Evolutionary conservation across 2,888 invertebrate species (phyloP).

Genomic region (Galerucella nymphaeae): DNA sequence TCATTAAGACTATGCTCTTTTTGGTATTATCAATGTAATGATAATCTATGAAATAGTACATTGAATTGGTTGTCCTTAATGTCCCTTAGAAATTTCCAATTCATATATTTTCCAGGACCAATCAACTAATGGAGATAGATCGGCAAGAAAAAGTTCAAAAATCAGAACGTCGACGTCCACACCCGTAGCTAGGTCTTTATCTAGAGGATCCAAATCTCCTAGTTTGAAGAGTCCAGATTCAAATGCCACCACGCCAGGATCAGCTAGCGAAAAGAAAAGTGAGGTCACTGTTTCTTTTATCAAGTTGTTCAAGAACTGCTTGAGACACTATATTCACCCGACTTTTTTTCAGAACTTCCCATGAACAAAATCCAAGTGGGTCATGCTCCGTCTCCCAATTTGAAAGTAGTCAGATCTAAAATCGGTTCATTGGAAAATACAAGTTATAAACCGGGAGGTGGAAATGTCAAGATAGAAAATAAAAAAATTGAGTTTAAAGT

Average conservation of each 20-base stretch:
- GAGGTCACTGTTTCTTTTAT: slow-evolving; percentile 52
- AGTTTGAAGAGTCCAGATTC: slow-evolving; percentile 80
- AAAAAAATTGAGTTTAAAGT: slow-evolving; percentile 87
- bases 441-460: slow-evolving; percentile 89
- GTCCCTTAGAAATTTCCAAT: no score
- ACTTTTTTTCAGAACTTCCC: slow-evolving; percentile 74
- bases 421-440: slow-evolving; percentile 93
- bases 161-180: slow-evolving; percentile 63
- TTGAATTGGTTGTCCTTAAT: no score
- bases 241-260: slow-evolving; percentile 64
- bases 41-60: no score
- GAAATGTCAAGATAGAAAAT: slow-evolving; percentile 87
- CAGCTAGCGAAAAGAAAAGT: slow-evolving; percentile 79
- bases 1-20: no score
- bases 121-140: slow-evolving; percentile 74
- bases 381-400: slow-evolving; percentile 90
- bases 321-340: not conserved
- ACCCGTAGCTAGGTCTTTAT: slow-evolving; percentile 62
- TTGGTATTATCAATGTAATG: no score
- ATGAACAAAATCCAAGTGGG: slow-evolving; percentile 96
- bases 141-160: slow-evolving; percentile 77
- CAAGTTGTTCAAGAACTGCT: not conserved
- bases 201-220: slow-evolving; percentile 65
- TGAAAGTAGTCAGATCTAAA: slow-evolving; percentile 91
- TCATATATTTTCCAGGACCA: slow-evolving; percentile 1